These are phyloP conservation scores for Hassar affinis DNA, from an alignment of 2,113 vertebrate species.

Conservation along the genomic window DNA sequence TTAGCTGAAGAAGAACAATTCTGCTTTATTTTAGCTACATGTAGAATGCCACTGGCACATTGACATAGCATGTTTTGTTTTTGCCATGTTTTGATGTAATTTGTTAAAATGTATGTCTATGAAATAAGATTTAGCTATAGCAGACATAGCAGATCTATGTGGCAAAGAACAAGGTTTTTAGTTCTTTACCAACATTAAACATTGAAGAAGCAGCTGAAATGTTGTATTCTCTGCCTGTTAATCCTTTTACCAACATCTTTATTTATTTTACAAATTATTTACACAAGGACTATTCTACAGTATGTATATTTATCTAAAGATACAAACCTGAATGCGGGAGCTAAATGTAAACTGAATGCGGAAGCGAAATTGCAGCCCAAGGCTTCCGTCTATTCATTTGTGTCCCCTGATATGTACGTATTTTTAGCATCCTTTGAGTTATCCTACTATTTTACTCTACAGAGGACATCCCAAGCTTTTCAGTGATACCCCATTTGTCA, in stretches of 20 bases:
- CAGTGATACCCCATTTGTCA: neutral
- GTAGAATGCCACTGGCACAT: neutral
- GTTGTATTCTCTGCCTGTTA: neutral
- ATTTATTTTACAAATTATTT: neutral
- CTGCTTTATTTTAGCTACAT: neutral
- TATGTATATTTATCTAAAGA: neutral
- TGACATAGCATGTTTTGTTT: neutral
- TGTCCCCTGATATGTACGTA: neutral
- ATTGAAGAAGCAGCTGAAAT: neutral
- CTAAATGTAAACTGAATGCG: neutral
- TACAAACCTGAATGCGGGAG: neutral
- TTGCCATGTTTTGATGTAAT: neutral
- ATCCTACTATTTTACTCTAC: neutral
- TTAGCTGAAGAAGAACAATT: neutral
- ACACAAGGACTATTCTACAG: neutral
- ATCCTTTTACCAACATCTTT: neutral
- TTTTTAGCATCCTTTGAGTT: neutral
- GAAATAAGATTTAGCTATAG: neutral
- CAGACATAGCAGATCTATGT: no score
- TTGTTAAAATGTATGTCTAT: neutral
- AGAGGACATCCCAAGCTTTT: neutral
- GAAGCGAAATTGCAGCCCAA: neutral
- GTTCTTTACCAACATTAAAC: neutral
- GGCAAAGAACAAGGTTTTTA: neutral
- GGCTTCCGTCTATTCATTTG: neutral